Evolutionary conservation across 1,140 invertebrate genomes (phyloP).

Genomic region (Telenomus remus): DNA sequence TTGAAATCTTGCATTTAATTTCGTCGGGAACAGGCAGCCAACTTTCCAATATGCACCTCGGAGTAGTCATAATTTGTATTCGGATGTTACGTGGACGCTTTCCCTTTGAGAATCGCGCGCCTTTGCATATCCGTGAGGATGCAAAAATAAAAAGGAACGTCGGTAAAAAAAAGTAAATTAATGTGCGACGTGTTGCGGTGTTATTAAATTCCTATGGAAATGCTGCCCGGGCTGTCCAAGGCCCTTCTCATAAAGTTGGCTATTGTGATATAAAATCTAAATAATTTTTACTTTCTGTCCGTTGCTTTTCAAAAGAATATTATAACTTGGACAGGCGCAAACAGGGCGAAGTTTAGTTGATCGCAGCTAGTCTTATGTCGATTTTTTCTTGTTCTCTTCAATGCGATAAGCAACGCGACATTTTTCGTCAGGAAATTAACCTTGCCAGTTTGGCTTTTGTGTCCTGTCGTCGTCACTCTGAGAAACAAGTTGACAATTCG

Average conservation of each 20-base stretch:
- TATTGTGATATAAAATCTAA: constrained; percentile 75
- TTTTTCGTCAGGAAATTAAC: constrained; percentile 23
- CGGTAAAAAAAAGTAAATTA: constrained; percentile 67
- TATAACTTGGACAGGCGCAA: constrained; percentile 3
- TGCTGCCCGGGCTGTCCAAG: constrained; percentile 54
- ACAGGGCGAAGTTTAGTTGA: constrained; percentile 11
- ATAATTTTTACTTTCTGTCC: constrained; percentile 70
- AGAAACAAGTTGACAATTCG: constrained; percentile 64
- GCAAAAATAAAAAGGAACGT: constrained; percentile 63
- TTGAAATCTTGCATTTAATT: constrained; percentile 46
- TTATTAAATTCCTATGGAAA: constrained; percentile 77
- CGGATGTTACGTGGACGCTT: constrained; percentile 34
- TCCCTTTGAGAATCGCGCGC: constrained; percentile 51
- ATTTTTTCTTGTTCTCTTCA: constrained; percentile 5
- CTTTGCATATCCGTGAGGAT: constrained; percentile 53
- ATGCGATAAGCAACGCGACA: constrained; percentile 7
- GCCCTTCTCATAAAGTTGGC: constrained; percentile 71
- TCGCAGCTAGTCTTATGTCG: neutral
- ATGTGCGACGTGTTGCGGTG: constrained; percentile 71
- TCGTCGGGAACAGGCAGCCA: constrained; percentile 33
- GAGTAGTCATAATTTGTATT: constrained; percentile 54
- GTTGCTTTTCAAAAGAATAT: constrained; percentile 11
- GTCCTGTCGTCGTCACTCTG: constrained; percentile 37
- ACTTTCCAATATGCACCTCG: constrained; percentile 46
- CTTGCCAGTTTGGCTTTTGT: constrained; percentile 56